Base-by-base conservation (phyloP, 2,797 vertebrate species). In the Neomorphus geoffroyi region DNA sequence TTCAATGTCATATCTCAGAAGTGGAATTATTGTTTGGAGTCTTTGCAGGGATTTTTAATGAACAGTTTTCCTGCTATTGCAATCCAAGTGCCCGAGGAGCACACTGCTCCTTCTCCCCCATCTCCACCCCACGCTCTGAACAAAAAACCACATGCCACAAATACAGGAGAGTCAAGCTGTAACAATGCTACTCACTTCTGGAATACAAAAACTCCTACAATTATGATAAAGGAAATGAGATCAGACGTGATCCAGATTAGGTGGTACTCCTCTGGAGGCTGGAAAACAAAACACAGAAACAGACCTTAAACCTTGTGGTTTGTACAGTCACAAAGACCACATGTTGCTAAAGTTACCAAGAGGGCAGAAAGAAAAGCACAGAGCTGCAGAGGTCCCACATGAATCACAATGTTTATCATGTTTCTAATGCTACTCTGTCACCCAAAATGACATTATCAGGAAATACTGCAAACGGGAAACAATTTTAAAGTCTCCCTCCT, bases 221-320 rank as follows among this genome's bases (percentile, higher is more conserved):
- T 98, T 74, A 99, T 45, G 81, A 98, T 96, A 95, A 99, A 97
- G 90, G 99, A 99, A 97, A 99, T 97, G 33, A 99, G 97, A 97
- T 99, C 99, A 30, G 99, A 98, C 0, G 98, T 96, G 93, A 99
- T 98, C 99, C 99, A 99, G 97, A 99, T 98, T 84, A 99, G 98
- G 94, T 94, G 94, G 97, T 99, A 99, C 97, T 99, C 98, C 7
- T 98, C 98, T 77, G 98, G 98, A 97, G 98, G 98, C 99, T 99
- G 98, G 60, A 98, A 98, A 93, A 97, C 54, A 97, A 58, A 91
- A 87, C 97, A 81, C 69, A 97, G 12, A 88, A 73, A 69, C 67
- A 82, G 33, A 67, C 9, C 66, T 86, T 85, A n/a, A 78, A 69
- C 50, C 28, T 70, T 80, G 51, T 41, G 26, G 33, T 84, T 80